Evolutionary conservation across 2,113 vertebrate species (phyloP).

Genomic region (Suricata suricatta): DNA sequence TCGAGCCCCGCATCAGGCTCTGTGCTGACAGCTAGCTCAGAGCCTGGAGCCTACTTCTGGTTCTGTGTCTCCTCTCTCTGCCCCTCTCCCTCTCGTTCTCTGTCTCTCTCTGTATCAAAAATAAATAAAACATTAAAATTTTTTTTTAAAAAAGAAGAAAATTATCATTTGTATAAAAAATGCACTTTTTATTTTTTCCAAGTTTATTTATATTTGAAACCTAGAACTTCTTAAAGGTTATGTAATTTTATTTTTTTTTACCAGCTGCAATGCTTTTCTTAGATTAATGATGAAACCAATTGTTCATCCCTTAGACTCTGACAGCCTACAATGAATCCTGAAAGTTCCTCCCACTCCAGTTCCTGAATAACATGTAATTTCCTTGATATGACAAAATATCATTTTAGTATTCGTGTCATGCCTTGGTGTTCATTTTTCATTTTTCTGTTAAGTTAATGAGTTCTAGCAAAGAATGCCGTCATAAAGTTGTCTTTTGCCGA

Average conservation of each 20-base stretch:
- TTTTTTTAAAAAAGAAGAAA: background rate
- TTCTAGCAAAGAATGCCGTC: slow-evolving; percentile 49
- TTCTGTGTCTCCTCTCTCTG: too few species aligned
- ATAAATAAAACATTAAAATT: too few species aligned
- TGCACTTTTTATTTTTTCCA: background rate
- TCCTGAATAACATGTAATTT: slow-evolving; percentile 70
- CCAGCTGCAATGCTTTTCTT: background rate
- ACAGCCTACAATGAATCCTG: slow-evolving; percentile 23
- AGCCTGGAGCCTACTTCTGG: too few species aligned
- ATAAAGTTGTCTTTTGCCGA: slow-evolving; percentile 54
- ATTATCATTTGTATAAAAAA: background rate
- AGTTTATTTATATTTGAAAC: slow-evolving; percentile 37
- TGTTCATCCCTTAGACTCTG: slow-evolving; percentile 34
- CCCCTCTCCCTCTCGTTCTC: too few species aligned
- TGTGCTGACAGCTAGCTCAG: too few species aligned
- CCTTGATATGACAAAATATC: slow-evolving; percentile 45
- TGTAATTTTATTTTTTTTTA: slow-evolving; percentile 23
- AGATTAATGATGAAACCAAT: slow-evolving; percentile 50
- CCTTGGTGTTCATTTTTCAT: slow-evolving; percentile 40
- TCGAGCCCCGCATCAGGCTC: too few species aligned
- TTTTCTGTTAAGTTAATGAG: slow-evolving; percentile 72
- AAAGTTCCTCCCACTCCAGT: slow-evolving; percentile 57
- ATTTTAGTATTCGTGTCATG: slow-evolving; percentile 60
- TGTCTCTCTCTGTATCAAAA: too few species aligned
- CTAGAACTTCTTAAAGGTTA: background rate